Evolutionary conservation across 2,888 invertebrate species (phyloP).

Genomic region (Orchesella flavescens): DNA sequence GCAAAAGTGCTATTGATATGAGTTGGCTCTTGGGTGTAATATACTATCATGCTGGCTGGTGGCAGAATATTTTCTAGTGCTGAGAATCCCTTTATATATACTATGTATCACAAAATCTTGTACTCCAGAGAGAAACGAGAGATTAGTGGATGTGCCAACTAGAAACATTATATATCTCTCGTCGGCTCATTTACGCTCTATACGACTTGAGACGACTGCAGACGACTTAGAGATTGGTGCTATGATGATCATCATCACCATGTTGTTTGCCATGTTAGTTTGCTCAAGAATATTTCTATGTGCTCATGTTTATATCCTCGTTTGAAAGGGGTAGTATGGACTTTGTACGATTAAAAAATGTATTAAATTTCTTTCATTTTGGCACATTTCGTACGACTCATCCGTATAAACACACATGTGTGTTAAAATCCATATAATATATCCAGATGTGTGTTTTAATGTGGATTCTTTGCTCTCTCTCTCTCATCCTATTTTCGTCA

Average conservation of each 20-base stretch:
- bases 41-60: background rate
- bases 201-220: constrained; percentile 51
- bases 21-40: constrained; percentile 16
- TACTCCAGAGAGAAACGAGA: constrained; percentile 11
- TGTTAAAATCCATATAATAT: constrained; percentile 19
- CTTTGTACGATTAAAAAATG: constrained; percentile 41
- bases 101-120: constrained; percentile 17
- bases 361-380: constrained; percentile 45
- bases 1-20: constrained; percentile 47
- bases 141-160: constrained; percentile 28
- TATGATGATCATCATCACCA: constrained; percentile 2
- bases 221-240: constrained; percentile 27
- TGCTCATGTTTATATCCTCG: background rate
- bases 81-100: background rate
- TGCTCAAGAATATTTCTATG: background rate
- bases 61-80: background rate
- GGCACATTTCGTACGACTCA: constrained; percentile 19
- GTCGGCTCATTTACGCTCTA: constrained; percentile 58
- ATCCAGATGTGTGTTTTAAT: background rate
- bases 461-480: background rate
- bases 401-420: background rate
- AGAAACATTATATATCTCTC: constrained; percentile 39
- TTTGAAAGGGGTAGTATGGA: constrained; percentile 12
- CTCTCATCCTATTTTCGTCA: constrained; percentile 41
- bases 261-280: constrained; percentile 28